Conservation (phyloP, 2,113 vertebrate species). For the Xyrauchen texanus region DNA sequence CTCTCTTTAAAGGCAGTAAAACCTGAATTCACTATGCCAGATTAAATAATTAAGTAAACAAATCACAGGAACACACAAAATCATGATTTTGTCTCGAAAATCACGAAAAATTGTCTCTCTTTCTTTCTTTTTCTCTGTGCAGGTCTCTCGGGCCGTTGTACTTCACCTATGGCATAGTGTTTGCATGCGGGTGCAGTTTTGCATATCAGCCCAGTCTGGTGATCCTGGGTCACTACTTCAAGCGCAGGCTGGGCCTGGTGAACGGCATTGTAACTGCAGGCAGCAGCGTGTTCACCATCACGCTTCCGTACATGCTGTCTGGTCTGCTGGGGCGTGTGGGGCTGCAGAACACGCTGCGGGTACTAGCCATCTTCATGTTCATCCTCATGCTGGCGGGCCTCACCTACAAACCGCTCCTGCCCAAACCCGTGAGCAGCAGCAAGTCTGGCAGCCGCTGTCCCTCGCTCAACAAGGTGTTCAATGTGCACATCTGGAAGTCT, state of each 20-base stretch:
- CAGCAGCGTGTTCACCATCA: conserved; percentile 91
- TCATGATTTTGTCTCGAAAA: no score
- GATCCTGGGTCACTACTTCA: conserved; percentile 96
- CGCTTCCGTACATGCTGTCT: conserved; percentile 82
- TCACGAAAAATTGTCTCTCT: no score
- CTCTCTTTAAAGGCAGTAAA: no score
- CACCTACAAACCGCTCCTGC: conserved; percentile 84
- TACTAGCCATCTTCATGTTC: conserved; percentile 86
- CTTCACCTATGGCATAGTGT: conserved; percentile 93
- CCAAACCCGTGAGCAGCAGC: conserved; percentile 56
- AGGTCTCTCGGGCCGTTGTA: conserved; percentile 89
- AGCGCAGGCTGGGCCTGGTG: conserved; percentile 91
- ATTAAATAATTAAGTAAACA: no score
- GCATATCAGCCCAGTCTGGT: conserved; percentile 96
- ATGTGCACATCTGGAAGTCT: conserved; percentile 88
- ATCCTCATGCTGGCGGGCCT: conserved; percentile 88
- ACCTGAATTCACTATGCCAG: no score
- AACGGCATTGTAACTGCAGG: conserved; percentile 96
- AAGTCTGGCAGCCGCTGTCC: conserved; percentile 65
- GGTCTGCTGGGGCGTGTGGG: conserved; percentile 66
- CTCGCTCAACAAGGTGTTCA: conserved; percentile 78
- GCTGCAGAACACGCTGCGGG: conserved; percentile 79
- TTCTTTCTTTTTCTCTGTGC: neutral
- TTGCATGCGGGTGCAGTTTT: conserved; percentile 94
- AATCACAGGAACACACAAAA: no score